Evolutionary conservation across 2,113 vertebrate species (phyloP), one percentile per base, ranked within the genome.

Genomic region (Seriola aureovittata): DNA sequence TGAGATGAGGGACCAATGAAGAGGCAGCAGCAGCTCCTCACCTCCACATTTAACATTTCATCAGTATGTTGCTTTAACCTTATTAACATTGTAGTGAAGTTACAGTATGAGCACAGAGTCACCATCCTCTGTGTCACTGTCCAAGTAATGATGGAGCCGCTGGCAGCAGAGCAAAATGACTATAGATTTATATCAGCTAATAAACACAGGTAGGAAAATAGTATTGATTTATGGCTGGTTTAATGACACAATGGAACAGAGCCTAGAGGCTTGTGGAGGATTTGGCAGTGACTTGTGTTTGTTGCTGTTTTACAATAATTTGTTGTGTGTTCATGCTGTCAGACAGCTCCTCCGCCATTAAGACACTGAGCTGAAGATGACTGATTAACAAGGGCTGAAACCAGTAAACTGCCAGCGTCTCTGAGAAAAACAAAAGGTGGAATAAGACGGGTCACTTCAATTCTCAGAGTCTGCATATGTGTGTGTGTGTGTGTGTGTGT

Each of bases 131-230:
- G 48, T 50, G 55, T 85, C 75, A 23, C 75, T 17, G 52, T 67
- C 78, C 44, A 81, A 86, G 82, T 82, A 80, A 86, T 79, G 86
- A 85, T 82, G 68, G 68, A 73, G 78, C 64, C 55, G 63, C 55
- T 14, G 2, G 68, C 71, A 50, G 71, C 71, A 36, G 0, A 75
- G 65, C 73, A 59, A 80, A 80, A 82, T 76, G 54, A 90, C 72
- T 80, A 87, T 89, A 76, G 89, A 91, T 89, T 87, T 87, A 85
- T 85, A 79, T 68, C 55, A 57, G 62, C 82, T 81, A 81, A 91
- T 87, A 91, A 89, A 89, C 82, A 83, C 73, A 38, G 66, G 55
- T 80, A 10, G 77, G 82, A 81, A 81, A 86, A 87, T 83, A 13
- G 76, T 70, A 89, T 91, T 84, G 87, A 91, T 91, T 85, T 78